Evolutionary conservation across 53 echinoderm and acorn worm species (phyloP).

Genomic region (Luidia sarsii): DNA sequence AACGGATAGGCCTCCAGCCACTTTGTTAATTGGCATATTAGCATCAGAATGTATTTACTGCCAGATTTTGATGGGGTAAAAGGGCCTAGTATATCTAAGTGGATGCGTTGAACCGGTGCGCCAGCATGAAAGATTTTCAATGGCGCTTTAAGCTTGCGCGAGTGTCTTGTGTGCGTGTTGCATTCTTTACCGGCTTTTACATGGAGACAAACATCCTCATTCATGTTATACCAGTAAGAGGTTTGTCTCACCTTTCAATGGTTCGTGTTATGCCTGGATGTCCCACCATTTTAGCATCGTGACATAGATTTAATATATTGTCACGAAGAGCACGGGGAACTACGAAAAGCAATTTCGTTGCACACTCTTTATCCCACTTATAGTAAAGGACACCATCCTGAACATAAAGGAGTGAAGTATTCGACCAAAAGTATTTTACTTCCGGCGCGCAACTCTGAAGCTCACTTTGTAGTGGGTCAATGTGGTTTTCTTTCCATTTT

Average conservation of each 20-base stretch:
- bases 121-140: conserved; percentile 7
- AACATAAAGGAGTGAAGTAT: not conserved
- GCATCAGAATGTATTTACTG: too few relatives aligned
- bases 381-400: conserved; percentile 19
- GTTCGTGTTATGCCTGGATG: conserved; percentile 6
- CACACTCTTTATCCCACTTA: not conserved
- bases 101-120: not conserved
- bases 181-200: conserved; percentile 15
- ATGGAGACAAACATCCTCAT: not conserved
- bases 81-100: not conserved
- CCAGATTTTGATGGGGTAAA: not conserved
- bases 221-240: not conserved
- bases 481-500: not conserved
- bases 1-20: conserved; percentile 39
- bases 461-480: not conserved
- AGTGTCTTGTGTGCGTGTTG: conserved; percentile 6
- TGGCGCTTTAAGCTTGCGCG: conserved; percentile 16
- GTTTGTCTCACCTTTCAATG: not conserved
- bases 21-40: too few relatives aligned
- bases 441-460: not conserved
- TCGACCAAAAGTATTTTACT: conserved; percentile 14
- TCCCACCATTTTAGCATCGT: not conserved
- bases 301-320: not conserved
- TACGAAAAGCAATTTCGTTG: not conserved
- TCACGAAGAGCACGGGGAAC: not conserved